Evolutionary conservation across 2,113 vertebrate species (phyloP).

Genomic region (Albula glossodonta): DNA sequence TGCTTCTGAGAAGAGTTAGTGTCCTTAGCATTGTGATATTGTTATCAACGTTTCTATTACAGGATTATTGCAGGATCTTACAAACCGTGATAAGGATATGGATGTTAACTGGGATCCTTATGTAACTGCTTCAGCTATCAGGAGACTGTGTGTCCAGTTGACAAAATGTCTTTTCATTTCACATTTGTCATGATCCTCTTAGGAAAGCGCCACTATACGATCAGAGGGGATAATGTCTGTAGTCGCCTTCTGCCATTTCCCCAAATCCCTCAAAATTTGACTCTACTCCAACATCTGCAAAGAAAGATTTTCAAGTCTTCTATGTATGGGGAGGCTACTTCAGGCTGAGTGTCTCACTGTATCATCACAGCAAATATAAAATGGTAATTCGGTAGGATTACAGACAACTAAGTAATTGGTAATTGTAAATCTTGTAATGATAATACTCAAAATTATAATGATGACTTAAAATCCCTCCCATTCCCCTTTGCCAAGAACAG

Average conservation of each 20-base stretch:
- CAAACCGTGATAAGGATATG: no score
- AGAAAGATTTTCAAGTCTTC: background rate
- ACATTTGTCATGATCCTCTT: background rate
- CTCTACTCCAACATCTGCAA: no score
- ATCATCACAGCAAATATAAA: conserved; percentile 12
- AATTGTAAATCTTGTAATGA: conserved; percentile 37
- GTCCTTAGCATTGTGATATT: no score
- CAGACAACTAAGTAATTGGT: conserved; percentile 18
- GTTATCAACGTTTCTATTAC: no score
- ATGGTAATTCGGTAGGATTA: conserved; percentile 39
- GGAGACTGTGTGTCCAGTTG: background rate
- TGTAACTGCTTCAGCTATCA: conserved; percentile 26
- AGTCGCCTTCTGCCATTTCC: background rate
- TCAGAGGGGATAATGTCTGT: conserved; percentile 8
- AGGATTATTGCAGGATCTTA: no score
- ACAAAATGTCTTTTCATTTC: conserved; percentile 8
- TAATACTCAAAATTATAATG: conserved; percentile 11
- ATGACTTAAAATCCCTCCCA: no score
- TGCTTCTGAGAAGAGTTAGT: no score
- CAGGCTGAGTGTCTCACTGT: background rate
- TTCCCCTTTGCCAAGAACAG: no score
- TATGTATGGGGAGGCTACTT: background rate
- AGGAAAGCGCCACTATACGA: background rate
- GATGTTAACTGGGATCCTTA: background rate
- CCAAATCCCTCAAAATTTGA: no score